A percentile compares a stretch with the other conserved stretches of the same genome.
phyloP scores from a whole-genome alignment of 2,113 vertebrate species.

The Hemiprocne comata region DNA sequence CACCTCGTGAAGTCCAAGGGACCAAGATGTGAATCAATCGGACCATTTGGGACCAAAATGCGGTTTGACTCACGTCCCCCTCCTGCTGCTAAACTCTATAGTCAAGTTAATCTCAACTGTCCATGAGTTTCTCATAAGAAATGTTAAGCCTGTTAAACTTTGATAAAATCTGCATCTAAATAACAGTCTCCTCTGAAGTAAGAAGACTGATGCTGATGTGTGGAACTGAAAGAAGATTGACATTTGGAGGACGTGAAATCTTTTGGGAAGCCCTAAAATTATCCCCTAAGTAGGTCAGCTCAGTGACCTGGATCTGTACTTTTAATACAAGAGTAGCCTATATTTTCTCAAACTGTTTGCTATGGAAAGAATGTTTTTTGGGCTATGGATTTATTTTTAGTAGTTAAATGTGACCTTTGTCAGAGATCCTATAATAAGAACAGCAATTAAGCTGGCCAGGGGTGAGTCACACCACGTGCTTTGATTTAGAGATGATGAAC shows the following conservation, averaged over 20 bases:
- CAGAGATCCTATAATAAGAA: slow-evolving; percentile 36
- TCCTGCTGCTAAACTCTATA: neutral
- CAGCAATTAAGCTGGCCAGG: neutral
- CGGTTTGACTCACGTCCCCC: neutral
- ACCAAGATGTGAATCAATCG: neutral
- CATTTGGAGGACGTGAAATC: slow-evolving; percentile 56
- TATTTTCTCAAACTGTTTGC: slow-evolving; percentile 35
- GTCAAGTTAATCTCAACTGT: neutral
- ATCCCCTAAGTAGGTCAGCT: slow-evolving; percentile 60
- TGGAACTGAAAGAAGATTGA: slow-evolving; percentile 22
- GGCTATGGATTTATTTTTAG: slow-evolving; percentile 53
- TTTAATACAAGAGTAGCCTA: slow-evolving; percentile 41
- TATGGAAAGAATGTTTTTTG: neutral
- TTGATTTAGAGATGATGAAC: neutral
- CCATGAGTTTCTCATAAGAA: neutral
- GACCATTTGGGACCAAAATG: neutral
- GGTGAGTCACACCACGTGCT: neutral
- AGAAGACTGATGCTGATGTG: neutral
- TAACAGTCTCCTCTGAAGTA: slow-evolving; percentile 5
- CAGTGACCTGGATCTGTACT: slow-evolving; percentile 45
- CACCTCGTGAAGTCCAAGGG: neutral
- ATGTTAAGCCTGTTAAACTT: neutral
- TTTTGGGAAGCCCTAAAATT: slow-evolving; percentile 71
- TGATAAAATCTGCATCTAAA: slow-evolving; percentile 34
- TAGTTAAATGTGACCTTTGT: slow-evolving; percentile 30